Evolutionary conservation across 2,888 invertebrate genomes (phyloP).

Genomic region (Mesorhabditis spiculigera): DNA sequence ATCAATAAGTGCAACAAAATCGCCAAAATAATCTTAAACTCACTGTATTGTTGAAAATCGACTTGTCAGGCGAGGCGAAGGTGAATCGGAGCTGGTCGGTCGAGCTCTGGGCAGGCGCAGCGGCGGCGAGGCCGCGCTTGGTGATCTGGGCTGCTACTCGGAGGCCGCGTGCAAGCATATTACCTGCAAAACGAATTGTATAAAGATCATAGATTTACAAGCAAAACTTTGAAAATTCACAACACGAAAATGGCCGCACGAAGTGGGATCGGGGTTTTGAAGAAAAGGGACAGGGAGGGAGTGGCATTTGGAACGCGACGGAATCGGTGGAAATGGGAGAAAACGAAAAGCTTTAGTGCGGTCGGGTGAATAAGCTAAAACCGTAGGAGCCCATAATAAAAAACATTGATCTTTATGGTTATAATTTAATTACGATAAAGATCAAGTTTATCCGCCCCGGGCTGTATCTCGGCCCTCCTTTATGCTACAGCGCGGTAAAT

Average conservation of each 20-base stretch:
- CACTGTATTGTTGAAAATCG: slow-evolving; percentile 8
- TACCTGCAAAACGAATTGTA: slow-evolving; percentile 17
- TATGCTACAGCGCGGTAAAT: no score
- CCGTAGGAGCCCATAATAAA: no score
- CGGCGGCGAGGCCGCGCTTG: slow-evolving; percentile 40
- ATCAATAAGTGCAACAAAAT: not conserved
- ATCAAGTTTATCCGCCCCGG: no score
- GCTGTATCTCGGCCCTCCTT: no score
- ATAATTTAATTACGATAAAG: no score
- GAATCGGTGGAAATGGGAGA: slow-evolving; percentile 30
- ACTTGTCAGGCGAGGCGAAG: slow-evolving; percentile 50
- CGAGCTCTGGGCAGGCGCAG: slow-evolving; percentile 32
- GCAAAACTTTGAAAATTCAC: no score
- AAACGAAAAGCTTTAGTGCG: slow-evolving; percentile 12
- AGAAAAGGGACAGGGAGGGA: slow-evolving; percentile 40
- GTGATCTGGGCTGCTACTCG: slow-evolving; percentile 30
- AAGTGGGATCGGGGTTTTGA: not conserved
- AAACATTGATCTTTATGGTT: no score
- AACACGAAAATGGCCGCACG: no score
- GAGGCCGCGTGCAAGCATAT: slow-evolving; percentile 36
- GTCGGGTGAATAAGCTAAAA: no score
- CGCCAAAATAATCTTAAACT: not conserved
- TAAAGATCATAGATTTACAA: no score
- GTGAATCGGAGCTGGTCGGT: slow-evolving; percentile 48
- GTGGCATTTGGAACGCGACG: slow-evolving; percentile 40